phyloP scores from a whole-genome alignment of 2,888 invertebrate genomes.

The Cosmorhoe ocellata region DNA sequence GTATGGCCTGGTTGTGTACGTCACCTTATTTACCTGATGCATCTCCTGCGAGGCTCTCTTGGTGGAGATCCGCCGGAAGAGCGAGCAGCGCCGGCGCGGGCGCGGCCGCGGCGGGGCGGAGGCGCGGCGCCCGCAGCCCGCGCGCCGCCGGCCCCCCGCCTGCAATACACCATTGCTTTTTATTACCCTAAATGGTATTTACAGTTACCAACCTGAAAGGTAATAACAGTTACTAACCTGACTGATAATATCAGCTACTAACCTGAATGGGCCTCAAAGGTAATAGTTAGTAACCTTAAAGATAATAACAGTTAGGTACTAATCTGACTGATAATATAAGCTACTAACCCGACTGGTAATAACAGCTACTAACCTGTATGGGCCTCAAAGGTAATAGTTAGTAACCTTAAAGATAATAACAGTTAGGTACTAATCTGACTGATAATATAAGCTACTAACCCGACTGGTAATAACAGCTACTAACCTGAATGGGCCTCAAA shows the following conservation, averaged over 20 bases:
- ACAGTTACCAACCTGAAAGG: neutral
- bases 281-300: no score
- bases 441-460: slow-evolving; percentile 33
- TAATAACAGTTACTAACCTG: slow-evolving; percentile 46
- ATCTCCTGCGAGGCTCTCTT: slow-evolving; percentile 96
- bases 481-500: no score
- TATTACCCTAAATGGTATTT: neutral
- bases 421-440: no score
- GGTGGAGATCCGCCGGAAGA: slow-evolving; percentile 94
- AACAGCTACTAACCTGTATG: no score
- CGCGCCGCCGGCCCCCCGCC: slow-evolving; percentile 68
- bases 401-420: no score
- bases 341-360: slow-evolving; percentile 84
- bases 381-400: no score
- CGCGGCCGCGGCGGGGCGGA: slow-evolving; percentile 78
- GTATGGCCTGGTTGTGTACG: no score
- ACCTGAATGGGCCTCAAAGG: no score
- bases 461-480: slow-evolving; percentile 88
- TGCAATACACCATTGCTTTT: slow-evolving; percentile 25
- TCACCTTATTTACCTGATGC: slow-evolving; percentile 90
- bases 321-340: no score
- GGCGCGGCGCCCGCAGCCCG: slow-evolving; percentile 64
- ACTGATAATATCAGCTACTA: slow-evolving; percentile 87
- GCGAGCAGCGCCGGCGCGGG: slow-evolving; percentile 89
- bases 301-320: no score